Evolutionary conservation across 2,797 vertebrate genomes (phyloP), one percentile per base, ranked within the genome.

Genomic region (Melanotaenia nigrans): DNA sequence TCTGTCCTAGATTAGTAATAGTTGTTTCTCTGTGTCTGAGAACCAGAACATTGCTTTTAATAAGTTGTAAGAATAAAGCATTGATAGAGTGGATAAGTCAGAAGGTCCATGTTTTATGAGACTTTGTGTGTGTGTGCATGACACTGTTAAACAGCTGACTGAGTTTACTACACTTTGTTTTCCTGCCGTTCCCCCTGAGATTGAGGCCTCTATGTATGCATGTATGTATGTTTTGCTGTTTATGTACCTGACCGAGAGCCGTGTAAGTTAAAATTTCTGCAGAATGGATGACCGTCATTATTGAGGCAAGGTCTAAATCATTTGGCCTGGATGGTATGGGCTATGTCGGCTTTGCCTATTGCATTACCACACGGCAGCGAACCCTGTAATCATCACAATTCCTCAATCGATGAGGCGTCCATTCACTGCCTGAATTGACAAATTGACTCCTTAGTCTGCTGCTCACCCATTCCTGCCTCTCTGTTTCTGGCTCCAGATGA

Each of bases 361-460:
- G 77, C 86, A 75, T 88, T 82, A 79, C 64, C 68, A 71, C 83
- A 72, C 77, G 65, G 79, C 85, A 61, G 74, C 64, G 20, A 68
- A 83, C 72, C 62, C 74, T 47, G 70, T 73, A 86, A 87, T 91
- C 83, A 79, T 87, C 82, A 79, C 76, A 81, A 79, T 77, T 81
- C 79, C 65, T 85, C 76, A 58, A 85, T 91, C 85, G 65, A 85
- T 91, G 79, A 86, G 73, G 79, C 68, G 32, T 88, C 82, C 77
- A 77, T 89, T 86, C 82, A 75, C 25, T 28, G 65, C 67, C 64
- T 65, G 63, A 35, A 78, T 61, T 83, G 77, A 90, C 69, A 81
- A 84, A 90, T 87, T 28, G 75, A 87, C 84, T 87, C 61, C 53
- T 74, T 64, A 69, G 64, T 82, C 81, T 61, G 2, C 55, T 51